Evolutionary conservation across 2,888 invertebrate genomes (phyloP).

Genomic region (Stenoptilia bipunctidactyla): DNA sequence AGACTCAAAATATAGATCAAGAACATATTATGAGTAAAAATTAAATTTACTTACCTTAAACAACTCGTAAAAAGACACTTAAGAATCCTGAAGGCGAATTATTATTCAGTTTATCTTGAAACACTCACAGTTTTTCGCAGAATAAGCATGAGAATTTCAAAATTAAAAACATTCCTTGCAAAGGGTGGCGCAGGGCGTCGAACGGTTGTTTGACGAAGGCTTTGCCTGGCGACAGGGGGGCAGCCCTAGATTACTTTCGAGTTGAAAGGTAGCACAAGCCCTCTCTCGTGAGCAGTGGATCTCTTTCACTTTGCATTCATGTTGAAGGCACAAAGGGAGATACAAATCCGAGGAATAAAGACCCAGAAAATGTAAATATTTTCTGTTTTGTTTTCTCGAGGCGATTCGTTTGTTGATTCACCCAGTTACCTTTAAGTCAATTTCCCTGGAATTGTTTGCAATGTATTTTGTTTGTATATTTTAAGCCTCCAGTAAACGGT

Average conservation of each 20-base stretch:
- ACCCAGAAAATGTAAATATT: constrained; percentile 66
- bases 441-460: constrained; percentile 45
- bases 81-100: constrained; percentile 18
- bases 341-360: constrained; percentile 69
- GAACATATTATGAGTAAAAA: no score
- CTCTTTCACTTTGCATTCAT: constrained; percentile 71
- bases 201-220: constrained; percentile 69
- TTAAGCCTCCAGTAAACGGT: constrained; percentile 38
- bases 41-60: neutral
- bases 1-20: no score
- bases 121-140: constrained; percentile 51
- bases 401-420: constrained; percentile 62
- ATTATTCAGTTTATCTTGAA: constrained; percentile 50
- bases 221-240: constrained; percentile 55
- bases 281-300: constrained; percentile 66
- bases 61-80: neutral
- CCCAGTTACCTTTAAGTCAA: constrained; percentile 61
- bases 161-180: constrained; percentile 71
- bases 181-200: constrained; percentile 59
- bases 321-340: constrained; percentile 68
- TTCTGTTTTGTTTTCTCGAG: constrained; percentile 58
- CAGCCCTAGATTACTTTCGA: constrained; percentile 69
- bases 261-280: constrained; percentile 71
- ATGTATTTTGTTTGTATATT: constrained; percentile 38
- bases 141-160: constrained; percentile 69